Evolutionary conservation across 2,113 vertebrate genomes (phyloP), one percentile per base, ranked within the genome.

Genomic region (Tapirus terrestris): DNA sequence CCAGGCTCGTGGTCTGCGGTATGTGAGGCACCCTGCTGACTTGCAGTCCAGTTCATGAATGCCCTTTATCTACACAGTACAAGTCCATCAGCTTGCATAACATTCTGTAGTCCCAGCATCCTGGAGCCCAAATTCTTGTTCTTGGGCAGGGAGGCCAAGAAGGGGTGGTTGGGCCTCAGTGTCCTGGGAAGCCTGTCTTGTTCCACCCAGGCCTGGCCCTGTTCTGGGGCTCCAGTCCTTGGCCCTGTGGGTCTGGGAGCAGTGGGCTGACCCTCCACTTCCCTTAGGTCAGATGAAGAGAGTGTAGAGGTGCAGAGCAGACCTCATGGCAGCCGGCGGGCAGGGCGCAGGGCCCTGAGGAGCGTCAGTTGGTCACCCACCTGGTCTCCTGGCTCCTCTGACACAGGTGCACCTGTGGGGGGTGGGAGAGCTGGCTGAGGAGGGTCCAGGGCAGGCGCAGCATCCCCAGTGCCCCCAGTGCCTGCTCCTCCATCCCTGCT

Each of bases 291-390:
- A 18, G 79, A 90, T 17, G 96, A 87, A 88, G 95, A 96, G 0
- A 99, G 99, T 73, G 79, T 97, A 10, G 70, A 84, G 63, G 86
- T 84, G 33, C 96, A 98, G 83, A 0, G 67, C 86, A 65, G 97
- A 96, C 33, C 95, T 68, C 91, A 83, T 4, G 21, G 98, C 33
- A 98, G 98, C 95, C 98, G 99, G 94, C 98, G 98, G 51, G 99
- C 99, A 70, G 99, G 99, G 65, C 99, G 99, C 89, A 98, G 98
- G 97, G 97, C 99, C 90, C 98, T 99, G 98, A 99, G 99, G 98
- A 99, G 98, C 11, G 0, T 99, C 87, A 99, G 99, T 83, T 96
- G 99, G 96, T 99, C 99, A 43, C 99, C 99, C 0, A 98, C 68
- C 75, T 95, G 97, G 99, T 25, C 99, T 99, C 95, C 99, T 98